Base-by-base conservation (phyloP, 2,797 vertebrate genomes). In the Scarus forsteni region DNA sequence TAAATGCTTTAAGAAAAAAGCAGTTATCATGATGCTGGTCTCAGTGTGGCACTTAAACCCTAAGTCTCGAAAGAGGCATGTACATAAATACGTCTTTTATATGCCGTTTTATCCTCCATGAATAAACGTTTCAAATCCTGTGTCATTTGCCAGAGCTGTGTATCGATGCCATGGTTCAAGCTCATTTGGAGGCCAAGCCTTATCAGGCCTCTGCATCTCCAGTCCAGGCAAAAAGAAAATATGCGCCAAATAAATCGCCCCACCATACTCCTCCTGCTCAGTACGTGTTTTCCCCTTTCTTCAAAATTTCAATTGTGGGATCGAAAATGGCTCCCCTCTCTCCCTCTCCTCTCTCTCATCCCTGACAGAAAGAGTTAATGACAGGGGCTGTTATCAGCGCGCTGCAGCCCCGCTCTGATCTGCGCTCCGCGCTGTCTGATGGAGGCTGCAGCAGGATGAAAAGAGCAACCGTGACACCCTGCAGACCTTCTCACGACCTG, bases 321-420 rank as follows among this genome's bases (percentile, higher is more conserved):
- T 72, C 55, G 71, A 85, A 85, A 81, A 85, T 69, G 77, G 64
- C 80, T 68, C 60, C 80, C 55, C 55, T 59, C 49, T 63, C 48
- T 46, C 10, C 1, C 34, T 59, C 49, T 63, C 48, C 48, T 10
- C 1, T n/a, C 52, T 42, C 11, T 0, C 36, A 34, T 42, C 68
- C 43, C 68, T 45, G 80, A 83, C 75, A 82, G 79, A 86, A 90
- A 82, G 91, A 88, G 87, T 94, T 93, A 94, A 93, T 89, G 88
- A 83, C 80, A 63, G 85, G 73, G 75, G 84, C 78, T 89, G 94
- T 98, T 97, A 97, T 97, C 96, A 94, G 92, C 62, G 19, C 77
- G 66, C 77, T 88, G 75, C 96, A 97, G 94, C 84, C 93, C 89
- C 69, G 74, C 85, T 82, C 75, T 75, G 84, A 66, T 85, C 73